Evolutionary conservation across 2,113 vertebrate genomes (phyloP), one percentile per base, ranked within the genome.

Genomic region (Petroica traversi): DNA sequence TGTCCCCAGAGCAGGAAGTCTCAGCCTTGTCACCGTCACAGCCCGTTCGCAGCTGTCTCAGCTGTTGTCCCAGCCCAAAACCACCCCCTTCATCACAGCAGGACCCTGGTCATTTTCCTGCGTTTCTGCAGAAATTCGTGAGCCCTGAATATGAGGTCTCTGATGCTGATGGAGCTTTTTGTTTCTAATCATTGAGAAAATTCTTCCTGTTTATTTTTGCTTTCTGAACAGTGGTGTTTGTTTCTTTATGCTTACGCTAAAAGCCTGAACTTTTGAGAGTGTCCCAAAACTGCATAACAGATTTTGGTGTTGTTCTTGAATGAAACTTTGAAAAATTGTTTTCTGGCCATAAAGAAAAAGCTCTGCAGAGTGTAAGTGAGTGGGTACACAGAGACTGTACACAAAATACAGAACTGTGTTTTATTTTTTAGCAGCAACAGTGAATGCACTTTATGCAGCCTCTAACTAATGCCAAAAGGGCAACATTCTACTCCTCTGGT

Each of bases 311-410:
- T 89, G 19, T 45, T 91, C 66, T 55, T 48, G 41, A 90, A 91
- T 26, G 15, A 90, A 89, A 79, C 38, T 81, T 75, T 22, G 68
- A 66, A 87, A 91, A 92, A 55, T 36, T 85, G 13, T 66, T 81
- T 74, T 76, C 71, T 76, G 55, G 24, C 38, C 62, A 36, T 69
- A 79, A 73, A 93, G 77, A 85, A 95, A 94, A 91, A 41, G 84
- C 80, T 82, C 59, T 12, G 5, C 31, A 43, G 54, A 62, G 58
- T 20, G 59, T 75, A 78, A 57, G 73, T 5, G 2, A 95, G 28
- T 11, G 11, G 64, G 38, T 73, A 46, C 62, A 62, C 46, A 82
- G 67, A 49, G 51, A 11, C 45, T 18, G 41, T 43, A 46, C 33
- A 69, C 41, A 79, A 79, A 82, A 78, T 52, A 85, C n/a, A 79